Evolutionary conservation across 2,113 vertebrate genomes (phyloP).

Genomic region (Catharus bicknelli): DNA sequence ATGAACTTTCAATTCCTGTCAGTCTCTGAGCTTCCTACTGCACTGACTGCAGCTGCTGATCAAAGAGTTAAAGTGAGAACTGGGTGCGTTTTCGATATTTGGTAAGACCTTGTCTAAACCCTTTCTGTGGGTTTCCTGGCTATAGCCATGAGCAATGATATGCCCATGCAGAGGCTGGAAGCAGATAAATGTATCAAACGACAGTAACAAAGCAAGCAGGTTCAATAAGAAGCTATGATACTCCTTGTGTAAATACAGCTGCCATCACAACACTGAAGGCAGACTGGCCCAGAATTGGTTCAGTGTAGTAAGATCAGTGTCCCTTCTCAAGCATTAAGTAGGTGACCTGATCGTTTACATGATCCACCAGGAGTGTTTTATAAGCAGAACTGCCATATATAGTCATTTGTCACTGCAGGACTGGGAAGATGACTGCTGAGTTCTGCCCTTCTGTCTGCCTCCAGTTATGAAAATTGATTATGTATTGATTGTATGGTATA

Average conservation of each 20-base stretch:
- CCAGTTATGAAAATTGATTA: neutral
- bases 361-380: neutral
- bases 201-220: neutral
- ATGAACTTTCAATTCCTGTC: neutral
- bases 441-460: slow-evolving; percentile 5
- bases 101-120: neutral
- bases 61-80: neutral
- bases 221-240: neutral
- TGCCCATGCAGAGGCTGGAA: neutral
- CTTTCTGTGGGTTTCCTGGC: neutral
- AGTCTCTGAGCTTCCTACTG: neutral
- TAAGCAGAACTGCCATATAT: neutral
- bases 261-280: neutral
- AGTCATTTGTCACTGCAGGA: neutral
- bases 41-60: neutral
- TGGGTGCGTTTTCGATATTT: neutral
- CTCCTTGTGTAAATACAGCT: neutral
- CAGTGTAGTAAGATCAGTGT: neutral
- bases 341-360: neutral
- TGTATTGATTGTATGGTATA: neutral
- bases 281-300: neutral
- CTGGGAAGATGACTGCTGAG: neutral
- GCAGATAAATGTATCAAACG: neutral
- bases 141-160: rapidly evolving
- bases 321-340: neutral